A percentile compares a stretch with the other conserved stretches of the same genome.
Conservation (phyloP, 2,113 vertebrate species). For the Tympanuchus pallidicinctus region DNA sequence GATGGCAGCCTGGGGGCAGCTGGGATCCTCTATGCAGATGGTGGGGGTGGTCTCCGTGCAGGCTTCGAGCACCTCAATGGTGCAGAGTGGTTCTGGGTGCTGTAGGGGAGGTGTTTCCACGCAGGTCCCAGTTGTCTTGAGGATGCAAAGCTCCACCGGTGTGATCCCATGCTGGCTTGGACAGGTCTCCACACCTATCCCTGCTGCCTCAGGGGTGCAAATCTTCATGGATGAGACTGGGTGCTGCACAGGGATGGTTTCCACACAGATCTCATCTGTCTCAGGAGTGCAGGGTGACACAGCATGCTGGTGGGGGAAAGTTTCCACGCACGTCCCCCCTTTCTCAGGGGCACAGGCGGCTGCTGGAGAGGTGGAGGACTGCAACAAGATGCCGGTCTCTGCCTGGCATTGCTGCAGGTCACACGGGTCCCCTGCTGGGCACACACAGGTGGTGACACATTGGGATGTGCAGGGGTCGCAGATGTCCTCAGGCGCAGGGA, state of each 20-base stretch:
- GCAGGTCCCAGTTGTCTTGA: fast-evolving
- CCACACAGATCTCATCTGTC: fast-evolving
- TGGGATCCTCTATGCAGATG: neutral
- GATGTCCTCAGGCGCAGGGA: fast-evolving
- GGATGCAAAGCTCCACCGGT: neutral
- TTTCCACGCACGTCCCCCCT: fast-evolving
- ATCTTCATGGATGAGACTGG: fast-evolving
- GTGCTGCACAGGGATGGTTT: fast-evolving
- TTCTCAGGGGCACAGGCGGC: neutral
- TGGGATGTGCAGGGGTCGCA: neutral
- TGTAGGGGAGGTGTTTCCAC: neutral
- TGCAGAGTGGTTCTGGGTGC: fast-evolving
- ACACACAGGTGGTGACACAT: fast-evolving
- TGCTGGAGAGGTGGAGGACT: neutral
- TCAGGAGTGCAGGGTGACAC: neutral
- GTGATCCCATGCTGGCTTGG: neutral
- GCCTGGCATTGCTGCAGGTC: neutral
- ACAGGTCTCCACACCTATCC: neutral
- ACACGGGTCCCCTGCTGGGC: neutral
- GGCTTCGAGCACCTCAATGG: neutral
- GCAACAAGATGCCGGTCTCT: neutral
- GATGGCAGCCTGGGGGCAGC: fast-evolving
- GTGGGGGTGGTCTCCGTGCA: fast-evolving
- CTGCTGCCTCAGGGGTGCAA: neutral
- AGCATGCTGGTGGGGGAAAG: neutral